These are phyloP conservation scores for Danio kyathit DNA, from an alignment of 2,797 vertebrate genomes.

Conservation along the genomic window DNA sequence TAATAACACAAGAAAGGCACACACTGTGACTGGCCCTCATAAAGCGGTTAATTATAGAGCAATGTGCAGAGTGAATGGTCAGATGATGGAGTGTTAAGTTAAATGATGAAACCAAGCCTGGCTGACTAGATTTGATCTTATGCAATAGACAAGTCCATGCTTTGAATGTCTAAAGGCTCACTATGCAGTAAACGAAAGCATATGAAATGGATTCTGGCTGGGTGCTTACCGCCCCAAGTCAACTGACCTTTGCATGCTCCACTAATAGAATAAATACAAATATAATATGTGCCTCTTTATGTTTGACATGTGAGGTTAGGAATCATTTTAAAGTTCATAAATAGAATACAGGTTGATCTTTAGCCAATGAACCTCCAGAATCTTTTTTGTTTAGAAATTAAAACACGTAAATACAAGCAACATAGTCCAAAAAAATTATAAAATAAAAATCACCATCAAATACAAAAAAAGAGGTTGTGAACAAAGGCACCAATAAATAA, in stretches of 20 bases:
- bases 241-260: neutral
- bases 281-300: neutral
- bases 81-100: slow-evolving; percentile 7
- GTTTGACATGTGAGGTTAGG: neutral
- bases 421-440: too few relatives aligned
- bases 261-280: neutral
- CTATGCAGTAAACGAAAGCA: neutral
- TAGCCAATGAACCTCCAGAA: slow-evolving; percentile 25
- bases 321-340: neutral
- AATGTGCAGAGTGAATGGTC: slow-evolving; percentile 7
- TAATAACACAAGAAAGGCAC: neutral
- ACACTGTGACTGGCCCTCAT: neutral
- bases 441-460: neutral
- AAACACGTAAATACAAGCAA: neutral
- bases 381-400: neutral
- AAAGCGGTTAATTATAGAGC: neutral
- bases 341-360: neutral
- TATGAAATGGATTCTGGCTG: neutral
- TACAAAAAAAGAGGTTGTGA: slow-evolving; percentile 4
- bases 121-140: neutral
- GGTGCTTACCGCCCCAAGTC: too few relatives aligned
- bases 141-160: slow-evolving; percentile 13
- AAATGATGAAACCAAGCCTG: neutral
- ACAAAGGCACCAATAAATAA: neutral
- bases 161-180: neutral